Evolutionary conservation across 2,888 invertebrate genomes (phyloP).

Genomic region (Lepidochitona cinerea): DNA sequence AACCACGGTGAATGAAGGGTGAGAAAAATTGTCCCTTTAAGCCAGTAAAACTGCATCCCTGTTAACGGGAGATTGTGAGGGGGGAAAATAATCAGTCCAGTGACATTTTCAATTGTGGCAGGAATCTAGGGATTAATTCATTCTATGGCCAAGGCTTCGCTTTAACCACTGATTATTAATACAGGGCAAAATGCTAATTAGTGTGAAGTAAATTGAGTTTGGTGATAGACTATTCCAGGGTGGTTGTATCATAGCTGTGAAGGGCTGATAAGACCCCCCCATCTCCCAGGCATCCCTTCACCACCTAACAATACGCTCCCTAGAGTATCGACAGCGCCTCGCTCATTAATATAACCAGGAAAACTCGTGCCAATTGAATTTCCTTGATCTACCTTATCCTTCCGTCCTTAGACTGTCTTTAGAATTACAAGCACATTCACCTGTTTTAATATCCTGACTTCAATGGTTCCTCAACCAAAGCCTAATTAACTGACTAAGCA

Average conservation of each 20-base stretch:
- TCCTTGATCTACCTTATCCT: background rate
- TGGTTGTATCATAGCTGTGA: too few relatives aligned
- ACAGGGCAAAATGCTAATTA: background rate
- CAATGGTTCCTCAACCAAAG: too few relatives aligned
- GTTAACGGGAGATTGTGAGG: too few relatives aligned
- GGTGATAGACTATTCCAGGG: background rate
- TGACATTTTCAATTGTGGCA: background rate
- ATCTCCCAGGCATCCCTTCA: too few relatives aligned
- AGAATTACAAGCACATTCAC: too few relatives aligned
- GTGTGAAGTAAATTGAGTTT: background rate
- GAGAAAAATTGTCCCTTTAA: too few relatives aligned
- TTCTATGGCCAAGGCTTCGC: background rate
- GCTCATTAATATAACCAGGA: background rate
- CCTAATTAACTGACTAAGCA: too few relatives aligned
- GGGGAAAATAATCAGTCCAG: background rate
- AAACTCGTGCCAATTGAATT: conserved; percentile 5
- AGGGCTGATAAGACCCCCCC: too few relatives aligned
- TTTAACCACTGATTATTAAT: background rate
- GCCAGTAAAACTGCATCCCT: too few relatives aligned
- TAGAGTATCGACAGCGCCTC: background rate
- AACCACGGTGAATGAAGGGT: too few relatives aligned
- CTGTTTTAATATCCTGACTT: too few relatives aligned
- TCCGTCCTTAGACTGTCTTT: background rate
- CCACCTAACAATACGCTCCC: background rate
- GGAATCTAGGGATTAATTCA: background rate